phyloP scores from a whole-genome alignment of 2,797 vertebrate species.

The Micropoecilia bifurca region DNA sequence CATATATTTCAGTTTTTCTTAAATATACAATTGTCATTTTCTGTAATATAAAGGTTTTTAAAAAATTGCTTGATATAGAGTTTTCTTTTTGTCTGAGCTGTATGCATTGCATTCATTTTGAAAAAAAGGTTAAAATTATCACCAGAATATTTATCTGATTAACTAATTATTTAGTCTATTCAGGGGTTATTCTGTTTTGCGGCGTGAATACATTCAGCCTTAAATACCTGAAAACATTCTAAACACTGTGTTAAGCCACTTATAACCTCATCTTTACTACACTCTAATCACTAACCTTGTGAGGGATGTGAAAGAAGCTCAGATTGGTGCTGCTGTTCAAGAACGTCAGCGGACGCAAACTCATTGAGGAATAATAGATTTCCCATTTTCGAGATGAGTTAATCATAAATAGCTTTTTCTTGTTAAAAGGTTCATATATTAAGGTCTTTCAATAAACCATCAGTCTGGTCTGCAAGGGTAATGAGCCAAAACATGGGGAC shows the following conservation, averaged over 20 bases:
- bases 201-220: neutral
- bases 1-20: no score
- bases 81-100: neutral
- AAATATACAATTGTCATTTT: neutral
- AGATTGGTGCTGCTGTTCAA: no score
- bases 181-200: neutral
- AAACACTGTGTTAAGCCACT: neutral
- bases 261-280: neutral
- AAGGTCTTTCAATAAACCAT: neutral
- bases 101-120: neutral
- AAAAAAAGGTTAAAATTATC: neutral
- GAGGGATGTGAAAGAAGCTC: no score
- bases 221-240: neutral
- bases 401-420: neutral
- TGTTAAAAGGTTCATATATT: neutral
- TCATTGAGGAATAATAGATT: no score
- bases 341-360: no score
- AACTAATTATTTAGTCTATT: neutral
- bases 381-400: neutral
- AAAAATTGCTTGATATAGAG: neutral
- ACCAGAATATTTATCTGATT: neutral
- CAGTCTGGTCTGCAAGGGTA: neutral
- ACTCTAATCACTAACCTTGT: no score
- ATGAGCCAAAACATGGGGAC: neutral
- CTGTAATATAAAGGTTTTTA: neutral